Conservation (phyloP, 2,797 vertebrate species). For the Kryptopterus vitreolus region DNA sequence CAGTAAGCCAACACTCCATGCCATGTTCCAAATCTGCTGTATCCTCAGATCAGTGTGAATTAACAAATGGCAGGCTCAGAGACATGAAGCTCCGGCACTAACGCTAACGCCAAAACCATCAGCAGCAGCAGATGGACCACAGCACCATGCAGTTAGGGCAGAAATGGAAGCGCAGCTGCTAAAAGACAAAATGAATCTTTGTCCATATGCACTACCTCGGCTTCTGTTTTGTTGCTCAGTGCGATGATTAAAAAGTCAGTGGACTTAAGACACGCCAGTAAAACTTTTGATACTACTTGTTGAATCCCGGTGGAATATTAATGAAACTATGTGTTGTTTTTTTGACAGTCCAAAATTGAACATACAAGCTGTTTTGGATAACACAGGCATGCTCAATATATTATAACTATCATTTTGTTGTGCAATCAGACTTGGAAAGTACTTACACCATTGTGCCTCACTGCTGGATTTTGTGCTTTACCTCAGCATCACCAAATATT, state of each 20-base stretch:
- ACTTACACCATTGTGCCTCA: background rate
- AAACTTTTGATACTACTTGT: background rate
- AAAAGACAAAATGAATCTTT: slow-evolving; percentile 74
- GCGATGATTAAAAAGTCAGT: background rate
- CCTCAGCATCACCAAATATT: background rate
- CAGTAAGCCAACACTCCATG: slow-evolving; percentile 15
- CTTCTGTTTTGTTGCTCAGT: slow-evolving; percentile 53
- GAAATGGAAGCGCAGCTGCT: slow-evolving; percentile 76
- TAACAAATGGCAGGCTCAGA: slow-evolving; percentile 56
- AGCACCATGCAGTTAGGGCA: slow-evolving; percentile 65
- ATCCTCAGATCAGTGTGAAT: slow-evolving; percentile 37
- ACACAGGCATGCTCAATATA: background rate
- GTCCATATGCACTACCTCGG: slow-evolving; percentile 71
- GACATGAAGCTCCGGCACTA: slow-evolving; percentile 49
- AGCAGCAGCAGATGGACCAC: slow-evolving; percentile 70
- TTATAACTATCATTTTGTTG: background rate
- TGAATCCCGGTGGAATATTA: background rate
- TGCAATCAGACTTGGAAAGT: background rate
- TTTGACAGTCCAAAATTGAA: background rate
- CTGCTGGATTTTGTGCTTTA: background rate
- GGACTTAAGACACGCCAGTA: background rate
- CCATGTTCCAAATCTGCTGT: slow-evolving; percentile 47
- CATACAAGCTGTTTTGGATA: background rate
- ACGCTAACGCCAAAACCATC: slow-evolving; percentile 49
- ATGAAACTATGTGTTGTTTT: background rate